Conservation (phyloP, 2,113 vertebrate genomes). For the Vireo altiloquus region DNA sequence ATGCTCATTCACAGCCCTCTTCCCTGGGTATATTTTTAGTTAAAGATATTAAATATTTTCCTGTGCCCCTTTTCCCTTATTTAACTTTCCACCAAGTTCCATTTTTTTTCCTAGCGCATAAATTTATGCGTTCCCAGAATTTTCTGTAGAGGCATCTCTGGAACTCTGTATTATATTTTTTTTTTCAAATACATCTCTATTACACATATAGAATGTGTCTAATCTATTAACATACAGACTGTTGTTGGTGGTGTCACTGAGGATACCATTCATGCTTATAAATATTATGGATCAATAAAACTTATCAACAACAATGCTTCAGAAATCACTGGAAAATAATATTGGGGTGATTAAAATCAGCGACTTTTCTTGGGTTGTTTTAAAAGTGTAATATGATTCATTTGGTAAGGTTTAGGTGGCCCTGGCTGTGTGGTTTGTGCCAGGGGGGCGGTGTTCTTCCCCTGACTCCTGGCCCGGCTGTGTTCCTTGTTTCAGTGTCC, state of each 20-base stretch:
- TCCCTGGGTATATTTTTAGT: background rate
- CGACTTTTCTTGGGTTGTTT: background rate
- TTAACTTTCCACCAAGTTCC: background rate
- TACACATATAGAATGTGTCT: background rate
- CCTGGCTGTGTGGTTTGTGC: background rate
- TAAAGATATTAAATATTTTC: background rate
- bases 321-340: background rate
- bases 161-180: background rate
- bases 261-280: background rate
- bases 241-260: background rate
- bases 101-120: background rate
- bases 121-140: background rate
- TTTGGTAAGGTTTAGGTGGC: background rate
- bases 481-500: too few species aligned
- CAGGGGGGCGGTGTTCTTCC: too few species aligned
- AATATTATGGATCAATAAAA: background rate
- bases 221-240: background rate
- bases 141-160: background rate
- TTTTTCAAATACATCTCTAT: background rate
- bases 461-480: too few species aligned
- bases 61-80: background rate
- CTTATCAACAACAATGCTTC: background rate
- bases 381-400: background rate
- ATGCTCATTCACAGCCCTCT: background rate
- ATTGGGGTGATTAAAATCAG: background rate